Percentiles rank a stretch among this genome's conserved stretches.
phyloP scores from a whole-genome alignment of 2,888 invertebrate species.

The Perizoma flavofasciatum region DNA sequence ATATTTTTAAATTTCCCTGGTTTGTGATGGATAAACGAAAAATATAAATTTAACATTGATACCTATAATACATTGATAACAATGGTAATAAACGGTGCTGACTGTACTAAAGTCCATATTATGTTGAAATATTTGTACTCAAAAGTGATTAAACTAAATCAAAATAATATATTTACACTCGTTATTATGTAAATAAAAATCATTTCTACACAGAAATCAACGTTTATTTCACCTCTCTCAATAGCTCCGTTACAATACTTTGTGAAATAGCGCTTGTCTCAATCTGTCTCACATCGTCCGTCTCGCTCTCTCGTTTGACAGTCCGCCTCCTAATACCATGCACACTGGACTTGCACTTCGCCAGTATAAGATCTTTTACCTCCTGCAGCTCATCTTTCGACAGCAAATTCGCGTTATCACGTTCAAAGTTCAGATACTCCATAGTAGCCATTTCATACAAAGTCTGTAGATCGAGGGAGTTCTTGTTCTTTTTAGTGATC shows the following conservation, averaged over 20 bases:
- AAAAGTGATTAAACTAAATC: no score
- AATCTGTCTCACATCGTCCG: conserved; percentile 2
- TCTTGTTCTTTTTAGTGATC: conserved; percentile 48
- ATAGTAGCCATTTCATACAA: conserved; percentile 67
- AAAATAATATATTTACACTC: no score
- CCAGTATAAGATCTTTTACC: conserved; percentile 63
- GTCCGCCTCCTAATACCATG: conserved; percentile 60
- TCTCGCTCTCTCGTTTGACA: conserved; percentile 40
- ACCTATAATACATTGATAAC: no score
- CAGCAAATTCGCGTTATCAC: conserved; percentile 53
- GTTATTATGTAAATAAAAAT: conserved; percentile 34
- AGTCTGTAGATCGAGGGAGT: conserved; percentile 56
- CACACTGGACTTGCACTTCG: conserved; percentile 57
- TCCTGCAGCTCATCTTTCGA: conserved; percentile 63
- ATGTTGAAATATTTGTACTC: no score
- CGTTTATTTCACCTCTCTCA: conserved; percentile 39
- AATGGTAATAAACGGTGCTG: no score
- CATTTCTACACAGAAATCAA: conserved; percentile 37
- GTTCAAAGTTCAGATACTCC: conserved; percentile 48
- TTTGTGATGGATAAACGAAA: no score
- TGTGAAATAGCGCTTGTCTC: conserved; percentile 48
- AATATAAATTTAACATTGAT: no score
- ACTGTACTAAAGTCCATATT: no score
- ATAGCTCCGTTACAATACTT: conserved; percentile 56
- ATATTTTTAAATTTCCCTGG: no score